Evolutionary conservation across 92 coral and sea anemone species (phyloP), one percentile per base, ranked within the genome.

Genomic region (Zoanthus gigantus): DNA sequence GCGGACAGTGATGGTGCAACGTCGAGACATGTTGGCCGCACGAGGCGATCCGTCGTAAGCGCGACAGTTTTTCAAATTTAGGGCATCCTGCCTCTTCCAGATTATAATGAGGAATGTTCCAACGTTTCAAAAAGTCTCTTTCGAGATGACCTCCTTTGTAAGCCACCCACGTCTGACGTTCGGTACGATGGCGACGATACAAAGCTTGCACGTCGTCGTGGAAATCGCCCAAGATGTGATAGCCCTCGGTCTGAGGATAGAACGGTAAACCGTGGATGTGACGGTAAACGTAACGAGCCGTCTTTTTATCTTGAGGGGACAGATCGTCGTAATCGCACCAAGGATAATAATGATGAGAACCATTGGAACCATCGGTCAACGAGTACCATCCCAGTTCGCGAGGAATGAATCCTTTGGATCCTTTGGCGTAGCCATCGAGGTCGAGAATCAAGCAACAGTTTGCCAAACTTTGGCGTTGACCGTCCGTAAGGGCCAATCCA

Each of bases 331-430:
- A 74, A 46, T 52, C 57, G n/a, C 48, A 46, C 79, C 60, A 46
- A 47, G 79, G 79, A 28, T 13, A 74, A 74, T 74, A 74, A 74
- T 74, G 79, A 74, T 74, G 13, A 10, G 79, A 17, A 74, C 79
- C 79, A 9, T 53, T 0, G 32, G 52, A 52, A 2, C 30, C 57
- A 47, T 29, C 79, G 30, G 48, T 28, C 10, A 74, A n/a, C 60
- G 79, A 47, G 9, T 53, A 74, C 23, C 23, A 74, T 47, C 79
- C 79, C 79, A 74, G 18, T 74, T 74, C 79, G 61, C 79, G 61
- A 28, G 60, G 60, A 28, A 74, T 46, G 60, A 74, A 74, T 13
- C 47, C 52, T 73, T 47, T 47, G 60, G 31, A 12, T 10, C 60
- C 57, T 44, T 18, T 47, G 79, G 52, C 65, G n/a, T 57, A 74